A percentile compares a stretch with the other conserved stretches of the same genome.
These are phyloP conservation scores for Dynastes maya DNA, from an alignment of 2,888 invertebrate genomes.

Conservation along the genomic window DNA sequence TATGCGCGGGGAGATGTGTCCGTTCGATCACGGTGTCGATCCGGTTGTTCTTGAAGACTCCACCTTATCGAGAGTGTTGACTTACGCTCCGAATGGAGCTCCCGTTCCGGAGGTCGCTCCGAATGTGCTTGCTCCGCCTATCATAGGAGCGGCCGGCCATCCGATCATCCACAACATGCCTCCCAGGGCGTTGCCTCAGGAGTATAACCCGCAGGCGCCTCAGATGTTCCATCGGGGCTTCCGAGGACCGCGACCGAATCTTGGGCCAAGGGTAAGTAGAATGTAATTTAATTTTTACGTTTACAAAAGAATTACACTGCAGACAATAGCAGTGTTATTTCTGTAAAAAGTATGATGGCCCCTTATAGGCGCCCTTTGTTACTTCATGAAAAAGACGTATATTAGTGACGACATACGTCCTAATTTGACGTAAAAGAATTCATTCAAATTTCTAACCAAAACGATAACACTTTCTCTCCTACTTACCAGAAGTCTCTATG, in stretches of 20 bases:
- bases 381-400: too few relatives aligned
- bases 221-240: conserved; percentile 67
- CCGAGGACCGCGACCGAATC: conserved; percentile 65
- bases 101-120: conserved; percentile 59
- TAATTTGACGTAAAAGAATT: too few relatives aligned
- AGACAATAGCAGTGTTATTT: too few relatives aligned
- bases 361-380: too few relatives aligned
- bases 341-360: too few relatives aligned
- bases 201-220: conserved; percentile 69
- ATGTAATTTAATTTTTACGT: too few relatives aligned
- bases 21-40: conserved; percentile 97
- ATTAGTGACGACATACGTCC: too few relatives aligned
- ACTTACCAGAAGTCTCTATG: too few relatives aligned
- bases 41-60: conserved; percentile 96
- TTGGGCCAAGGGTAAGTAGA: conserved; percentile 60
- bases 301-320: too few relatives aligned
- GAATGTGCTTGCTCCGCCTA: conserved; percentile 58
- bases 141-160: conserved; percentile 66
- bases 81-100: conserved; percentile 71
- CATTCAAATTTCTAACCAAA: too few relatives aligned
- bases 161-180: conserved; percentile 64
- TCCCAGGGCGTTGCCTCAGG: conserved; percentile 61
- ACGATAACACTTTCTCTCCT: too few relatives aligned
- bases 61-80: conserved; percentile 74
- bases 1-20: conserved; percentile 96